Percentiles rank a stretch among this genome's conserved stretches.
Conservation (phyloP, 2,888 invertebrate genomes). For the Ichneumoninae sp. region DNA sequence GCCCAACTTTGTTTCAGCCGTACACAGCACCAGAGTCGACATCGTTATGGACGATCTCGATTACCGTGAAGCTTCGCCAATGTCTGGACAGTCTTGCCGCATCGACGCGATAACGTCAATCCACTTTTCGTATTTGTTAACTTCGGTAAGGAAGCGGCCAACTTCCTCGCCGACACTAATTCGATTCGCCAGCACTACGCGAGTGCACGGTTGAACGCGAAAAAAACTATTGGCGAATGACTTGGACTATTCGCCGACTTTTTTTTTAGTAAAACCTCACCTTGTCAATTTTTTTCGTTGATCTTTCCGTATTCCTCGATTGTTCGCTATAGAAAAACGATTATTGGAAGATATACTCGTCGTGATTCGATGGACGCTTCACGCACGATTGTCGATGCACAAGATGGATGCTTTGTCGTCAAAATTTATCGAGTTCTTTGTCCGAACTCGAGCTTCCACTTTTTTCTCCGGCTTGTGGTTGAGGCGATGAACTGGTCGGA, state of each 20-base stretch:
- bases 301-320: neutral
- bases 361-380: neutral
- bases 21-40: conserved; percentile 5
- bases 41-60: conserved; percentile 16
- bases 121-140: conserved; percentile 40
- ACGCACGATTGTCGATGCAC: neutral
- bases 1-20: conserved; percentile 15
- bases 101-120: conserved; percentile 60
- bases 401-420: neutral
- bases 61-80: neutral
- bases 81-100: conserved; percentile 7
- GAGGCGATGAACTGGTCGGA: neutral
- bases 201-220: neutral
- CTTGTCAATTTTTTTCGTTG: neutral
- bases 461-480: neutral
- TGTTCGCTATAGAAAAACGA: too few relatives aligned
- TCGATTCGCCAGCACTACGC: conserved; percentile 47
- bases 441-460: neutral
- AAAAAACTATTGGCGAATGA: neutral
- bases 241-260: neutral
- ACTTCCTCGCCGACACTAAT: conserved; percentile 42
- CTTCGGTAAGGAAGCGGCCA: neutral
- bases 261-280: too few relatives aligned
- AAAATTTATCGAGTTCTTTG: neutral
- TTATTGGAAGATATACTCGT: too few relatives aligned